Evolutionary conservation across 2,113 vertebrate genomes (phyloP), one percentile per base, ranked within the genome.

Genomic region (Bucco capensis): DNA sequence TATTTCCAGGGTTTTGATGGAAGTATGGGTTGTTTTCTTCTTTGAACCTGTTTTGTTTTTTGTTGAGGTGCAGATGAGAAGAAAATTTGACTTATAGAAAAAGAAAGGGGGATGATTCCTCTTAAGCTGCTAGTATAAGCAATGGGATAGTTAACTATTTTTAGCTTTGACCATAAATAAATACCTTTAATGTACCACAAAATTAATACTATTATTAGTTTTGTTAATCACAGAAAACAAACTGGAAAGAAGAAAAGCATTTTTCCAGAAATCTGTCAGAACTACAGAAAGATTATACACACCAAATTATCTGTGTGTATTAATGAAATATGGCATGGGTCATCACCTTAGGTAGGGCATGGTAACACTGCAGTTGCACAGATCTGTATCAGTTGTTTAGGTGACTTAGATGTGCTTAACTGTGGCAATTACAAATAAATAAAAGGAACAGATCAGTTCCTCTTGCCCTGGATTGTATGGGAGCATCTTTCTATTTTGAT

Each of bases 141-240:
- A 61, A 44, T 54, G 73, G 35, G 61, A 10, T 27, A 60, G 50
- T 44, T 91, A 58, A 44, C 38, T 58, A 8, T 40, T 79, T 40
- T 74, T 70, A 79, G 46, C 51, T 86, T 83, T 65, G 30, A 33
- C 69, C 42, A 58, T 81, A 90, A 85, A 89, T 86, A 87, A 93
- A 83, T 88, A 57, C 83, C 83, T 47, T 82, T 56, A 78, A 83
- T 1, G 4, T 76, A 17, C 60, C 82, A 60, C 89, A 94, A 96
- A 96, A 95, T 94, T 95, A 96, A 89, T 91, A 80, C 74, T 25
- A 69, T 78, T 88, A 90, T 91, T 92, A 77, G 82, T 94, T 88
- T 92, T 85, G 50, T 94, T 94, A 94, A 87, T 77, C 75, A 84
- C 44, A 72, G 19, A 81, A 94, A 85, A 88, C 71, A 86, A 83